Percentiles rank a stretch among this genome's conserved stretches.
Conservation (phyloP, 2,797 vertebrate genomes). For the Buphagus erythrorhynchus region DNA sequence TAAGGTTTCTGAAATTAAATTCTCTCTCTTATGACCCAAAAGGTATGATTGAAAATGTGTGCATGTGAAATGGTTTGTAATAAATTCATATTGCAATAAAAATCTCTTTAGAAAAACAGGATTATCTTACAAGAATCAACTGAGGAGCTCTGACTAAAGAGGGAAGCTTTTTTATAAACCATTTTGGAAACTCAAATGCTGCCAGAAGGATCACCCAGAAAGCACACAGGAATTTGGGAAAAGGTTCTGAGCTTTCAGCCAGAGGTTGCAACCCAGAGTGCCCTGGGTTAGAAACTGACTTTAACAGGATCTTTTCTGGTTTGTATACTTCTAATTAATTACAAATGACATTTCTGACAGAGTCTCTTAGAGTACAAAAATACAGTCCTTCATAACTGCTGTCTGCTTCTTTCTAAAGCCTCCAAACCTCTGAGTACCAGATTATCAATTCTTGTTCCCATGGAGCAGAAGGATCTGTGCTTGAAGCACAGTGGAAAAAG, state of each 20-base stretch:
- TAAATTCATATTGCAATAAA: constrained; percentile 9
- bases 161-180: not conserved
- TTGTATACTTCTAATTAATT: not conserved
- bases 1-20: constrained; percentile 46
- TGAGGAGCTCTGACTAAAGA: not conserved
- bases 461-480: not conserved
- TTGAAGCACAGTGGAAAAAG: not conserved
- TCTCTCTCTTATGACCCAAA: constrained; percentile 22
- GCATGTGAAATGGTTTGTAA: constrained; percentile 16
- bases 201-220: not conserved
- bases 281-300: not conserved
- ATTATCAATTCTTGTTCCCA: not conserved
- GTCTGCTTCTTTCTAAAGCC: not conserved
- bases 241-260: not conserved
- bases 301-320: not conserved
- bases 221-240: not conserved
- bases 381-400: not conserved
- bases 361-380: not conserved
- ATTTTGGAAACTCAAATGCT: not conserved
- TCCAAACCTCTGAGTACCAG: not conserved
- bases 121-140: not conserved
- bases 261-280: not conserved
- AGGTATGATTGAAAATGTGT: constrained; percentile 13
- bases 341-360: not conserved
- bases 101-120: constrained; percentile 11